phyloP scores from a whole-genome alignment of 2,797 vertebrate species.

The Sebastes glaucus region DNA sequence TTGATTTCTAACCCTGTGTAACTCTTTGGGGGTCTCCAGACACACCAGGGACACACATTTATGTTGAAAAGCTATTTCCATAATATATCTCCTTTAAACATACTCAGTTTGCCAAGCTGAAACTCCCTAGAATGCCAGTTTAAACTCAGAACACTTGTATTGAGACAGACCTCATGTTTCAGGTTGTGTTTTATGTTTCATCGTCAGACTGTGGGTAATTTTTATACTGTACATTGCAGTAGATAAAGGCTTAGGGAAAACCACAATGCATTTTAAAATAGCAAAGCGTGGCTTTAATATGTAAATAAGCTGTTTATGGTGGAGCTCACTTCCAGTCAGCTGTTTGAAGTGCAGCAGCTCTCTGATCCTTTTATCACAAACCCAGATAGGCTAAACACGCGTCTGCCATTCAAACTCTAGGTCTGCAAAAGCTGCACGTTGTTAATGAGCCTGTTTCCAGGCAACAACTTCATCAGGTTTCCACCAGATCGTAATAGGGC shows the following conservation, averaged over 20 bases:
- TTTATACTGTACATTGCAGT: not conserved
- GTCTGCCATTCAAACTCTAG: slow-evolving; percentile 15
- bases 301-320: slow-evolving; percentile 11
- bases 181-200: not conserved
- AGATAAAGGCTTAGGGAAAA: not conserved
- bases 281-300: slow-evolving; percentile 7
- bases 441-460: slow-evolving; percentile 52
- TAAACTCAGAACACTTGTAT: not conserved
- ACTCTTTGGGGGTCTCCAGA: not conserved
- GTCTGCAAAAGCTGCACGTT: slow-evolving; percentile 18
- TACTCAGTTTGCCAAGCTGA: not conserved
- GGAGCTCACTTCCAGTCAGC: not conserved
- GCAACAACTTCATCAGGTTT: slow-evolving; percentile 48
- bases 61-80: not conserved
- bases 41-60: not conserved
- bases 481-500: slow-evolving; percentile 24
- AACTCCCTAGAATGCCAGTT: not conserved
- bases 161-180: not conserved
- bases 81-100: not conserved
- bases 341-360: slow-evolving; percentile 18
- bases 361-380: slow-evolving; percentile 28
- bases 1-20: not conserved
- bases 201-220: not conserved
- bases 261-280: not conserved
- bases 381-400: not conserved